Base-by-base conservation (phyloP, 1,140 invertebrate species). In the Ostrea denselamellosa region DNA sequence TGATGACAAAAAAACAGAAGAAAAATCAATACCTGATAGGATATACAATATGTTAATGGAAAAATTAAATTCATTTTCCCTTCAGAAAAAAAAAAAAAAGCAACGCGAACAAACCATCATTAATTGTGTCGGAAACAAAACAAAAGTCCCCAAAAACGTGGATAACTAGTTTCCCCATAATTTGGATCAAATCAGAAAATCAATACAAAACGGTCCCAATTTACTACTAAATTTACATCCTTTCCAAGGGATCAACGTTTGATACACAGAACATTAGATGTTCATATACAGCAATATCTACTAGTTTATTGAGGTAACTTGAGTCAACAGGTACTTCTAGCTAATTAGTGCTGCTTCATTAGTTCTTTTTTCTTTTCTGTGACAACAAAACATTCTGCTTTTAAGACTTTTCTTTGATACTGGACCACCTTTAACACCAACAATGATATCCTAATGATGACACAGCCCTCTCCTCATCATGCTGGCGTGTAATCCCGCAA, bases 401-500 rank as follows among this genome's bases (percentile, higher is more conserved):
- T 17, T 62, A 62, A 62, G 34, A 62, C 0, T 62, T 62, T n/a
- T 62, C 0, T 0, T 62, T 17, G 14, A 19, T 19, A 2, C 2
- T 5, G n/a, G 56, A n/a, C 56, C 68, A n/a, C 65, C n/a, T 68
- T 77, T 77, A 14, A 77, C 68, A 34, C 34, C 10, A 77, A 34
- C 28, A 25, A 10, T 77, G 14, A 77, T 77, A 77, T 34, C 25
- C 68, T 77, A 77, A 77, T 77, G 22, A 77, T 77, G 9, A 28
- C 28, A 2, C 68, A 34, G 22, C 68, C 25, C 28, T 14, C 68
- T 34, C 68, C 25, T 77, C 68, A 34, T 77, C 68, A 77, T 28
- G 10, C 25, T 77, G 17, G 68, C 68, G 68, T 77, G 68, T 77
- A 77, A 77, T 77, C 68, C 28, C 9, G 25, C 68, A 28, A 77